Evolutionary conservation across 2,113 vertebrate species (phyloP).

Genomic region (Sphaerodactylus townsendi): DNA sequence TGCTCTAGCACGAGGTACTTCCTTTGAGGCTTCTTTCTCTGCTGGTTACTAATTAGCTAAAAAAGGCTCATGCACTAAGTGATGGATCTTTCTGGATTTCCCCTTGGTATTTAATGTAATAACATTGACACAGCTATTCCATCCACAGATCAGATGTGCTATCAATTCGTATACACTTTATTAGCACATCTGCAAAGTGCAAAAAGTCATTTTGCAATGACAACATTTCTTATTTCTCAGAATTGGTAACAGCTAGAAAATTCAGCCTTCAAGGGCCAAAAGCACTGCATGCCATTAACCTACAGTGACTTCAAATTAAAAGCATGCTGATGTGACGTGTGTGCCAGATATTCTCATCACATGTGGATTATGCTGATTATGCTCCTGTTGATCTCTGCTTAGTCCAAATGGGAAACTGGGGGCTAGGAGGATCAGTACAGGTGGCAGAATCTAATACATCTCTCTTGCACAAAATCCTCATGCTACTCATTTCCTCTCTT

Average conservation of each 20-base stretch:
- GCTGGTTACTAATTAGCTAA: not conserved
- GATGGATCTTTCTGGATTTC: not conserved
- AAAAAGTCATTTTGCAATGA: not conserved
- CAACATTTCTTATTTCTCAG: not conserved
- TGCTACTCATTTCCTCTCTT: not conserved
- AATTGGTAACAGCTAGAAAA: not conserved
- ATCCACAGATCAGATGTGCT: not conserved
- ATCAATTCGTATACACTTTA: not conserved
- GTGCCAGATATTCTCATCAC: not conserved
- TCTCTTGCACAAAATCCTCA: not conserved
- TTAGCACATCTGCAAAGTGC: not conserved
- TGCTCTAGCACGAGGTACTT: rapidly evolving
- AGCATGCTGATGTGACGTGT: not conserved
- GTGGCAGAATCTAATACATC: not conserved
- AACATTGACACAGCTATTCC: not conserved
- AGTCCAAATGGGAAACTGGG: not conserved
- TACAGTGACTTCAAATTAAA: not conserved
- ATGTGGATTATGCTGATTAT: not conserved
- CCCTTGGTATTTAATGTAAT: not conserved
- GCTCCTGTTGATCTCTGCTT: not conserved
- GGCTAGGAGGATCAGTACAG: not conserved
- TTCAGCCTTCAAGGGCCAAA: not conserved
- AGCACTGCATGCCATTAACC: not conserved
- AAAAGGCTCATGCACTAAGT: not conserved
- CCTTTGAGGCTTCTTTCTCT: not conserved